phyloP scores from a whole-genome alignment of 2,797 vertebrate genomes.

The Orientallactaga sibirica region DNA sequence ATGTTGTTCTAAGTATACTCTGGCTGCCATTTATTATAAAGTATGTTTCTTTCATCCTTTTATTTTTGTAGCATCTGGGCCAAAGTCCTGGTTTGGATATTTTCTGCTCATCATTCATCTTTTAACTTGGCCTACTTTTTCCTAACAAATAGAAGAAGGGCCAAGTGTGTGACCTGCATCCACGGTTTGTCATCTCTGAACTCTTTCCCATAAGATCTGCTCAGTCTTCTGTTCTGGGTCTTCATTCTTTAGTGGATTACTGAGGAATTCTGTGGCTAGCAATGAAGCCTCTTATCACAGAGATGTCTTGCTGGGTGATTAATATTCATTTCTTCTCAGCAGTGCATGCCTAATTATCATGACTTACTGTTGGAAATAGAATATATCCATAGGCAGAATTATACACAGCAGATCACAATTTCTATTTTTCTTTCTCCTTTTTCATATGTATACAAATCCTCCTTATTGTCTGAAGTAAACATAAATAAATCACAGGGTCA shows the following conservation, averaged over 20 bases:
- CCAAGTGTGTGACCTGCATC: neutral
- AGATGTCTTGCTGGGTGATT: neutral
- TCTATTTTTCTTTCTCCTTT: neutral
- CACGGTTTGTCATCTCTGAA: neutral
- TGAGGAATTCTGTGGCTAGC: neutral
- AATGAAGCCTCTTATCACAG: neutral
- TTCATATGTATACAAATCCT: neutral
- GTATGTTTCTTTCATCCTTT: neutral
- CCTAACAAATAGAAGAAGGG: neutral
- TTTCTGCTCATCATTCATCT: neutral
- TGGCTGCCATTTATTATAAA: conserved; percentile 14
- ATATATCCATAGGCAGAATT: too few relatives aligned
- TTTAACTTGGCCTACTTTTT: neutral
- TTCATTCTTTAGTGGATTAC: neutral
- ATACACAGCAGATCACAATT: too few relatives aligned
- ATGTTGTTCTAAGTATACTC: neutral
- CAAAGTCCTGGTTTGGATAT: neutral
- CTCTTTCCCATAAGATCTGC: neutral
- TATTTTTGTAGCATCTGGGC: neutral
- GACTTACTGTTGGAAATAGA: too few relatives aligned
- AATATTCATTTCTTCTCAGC: neutral
- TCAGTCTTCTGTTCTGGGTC: neutral
- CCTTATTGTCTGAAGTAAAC: neutral
- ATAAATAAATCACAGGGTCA: neutral
- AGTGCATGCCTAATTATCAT: neutral